Evolutionary conservation across 2,797 vertebrate species (phyloP), one percentile per base, ranked within the genome.

Genomic region (Melanogrammus aeglefinus): DNA sequence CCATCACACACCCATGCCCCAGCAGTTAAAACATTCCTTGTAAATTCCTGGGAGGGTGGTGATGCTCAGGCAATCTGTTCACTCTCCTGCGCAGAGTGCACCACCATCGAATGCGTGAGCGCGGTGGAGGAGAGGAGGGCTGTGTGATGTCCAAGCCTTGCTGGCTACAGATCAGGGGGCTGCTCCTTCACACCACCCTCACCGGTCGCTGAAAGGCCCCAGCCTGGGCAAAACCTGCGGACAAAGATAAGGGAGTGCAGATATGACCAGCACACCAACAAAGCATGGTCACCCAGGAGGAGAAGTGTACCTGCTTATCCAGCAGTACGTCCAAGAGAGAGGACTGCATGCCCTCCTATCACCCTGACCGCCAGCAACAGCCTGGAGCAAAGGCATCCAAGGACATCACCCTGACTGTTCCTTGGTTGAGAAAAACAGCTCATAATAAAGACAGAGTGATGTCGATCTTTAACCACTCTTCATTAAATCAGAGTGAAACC

Each of bases 191-290:
- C 98, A n/a, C n/a, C 36, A 94, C 94, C 0, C 91, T 99, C 51
- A 94, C 95, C 36, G 99, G 98, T n/a, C n/a, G 98, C 92, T 95
- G 75, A 97, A 95, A 91, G 97, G n/a, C n/a, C n/a, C 97, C 82
- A 80, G 89, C 82, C 78, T 94, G 41, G 95, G n/a, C 95, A 85
- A 98, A 97, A 85, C 96, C 96, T 12, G 97, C 96, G 70, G 96
- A 96, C 82, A 99, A 96, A n/a, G 93, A 78, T 87, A 1, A 92
- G 94, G 31, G 82, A n/a, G n/a, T 99, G 76, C 73, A 92, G 0
- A n/a, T 99, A 99, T 41, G 96, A 98, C 88, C 94, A 97, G 80
- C 98, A 97, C 73, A 92, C 98, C 76, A 98, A 96, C 93, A 99
- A 99, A n/a, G 90, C 94, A n/a, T 97, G 24, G 94, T 99, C 79